Evolutionary conservation across 2,888 invertebrate genomes (phyloP).

Genomic region (Lysandra bellargus): DNA sequence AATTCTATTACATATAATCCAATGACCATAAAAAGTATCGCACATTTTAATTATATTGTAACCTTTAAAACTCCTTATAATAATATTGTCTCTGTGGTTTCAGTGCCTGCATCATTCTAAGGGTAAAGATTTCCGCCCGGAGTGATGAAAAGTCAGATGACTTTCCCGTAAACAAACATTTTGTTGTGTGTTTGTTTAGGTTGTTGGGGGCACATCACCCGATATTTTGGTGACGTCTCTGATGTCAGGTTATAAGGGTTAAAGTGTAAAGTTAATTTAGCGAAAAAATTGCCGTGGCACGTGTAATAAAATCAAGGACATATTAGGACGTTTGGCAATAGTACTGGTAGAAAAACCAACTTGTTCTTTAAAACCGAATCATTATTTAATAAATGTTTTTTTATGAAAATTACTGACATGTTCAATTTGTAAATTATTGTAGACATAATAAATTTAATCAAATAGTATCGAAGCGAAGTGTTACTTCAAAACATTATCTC

Average conservation of each 20-base stretch:
- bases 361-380: too few species aligned
- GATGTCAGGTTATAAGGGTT: background rate
- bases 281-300: background rate
- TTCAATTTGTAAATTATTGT: too few species aligned
- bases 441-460: too few species aligned
- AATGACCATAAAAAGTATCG: too few species aligned
- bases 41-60: background rate
- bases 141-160: slow-evolving; percentile 10
- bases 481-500: too few species aligned
- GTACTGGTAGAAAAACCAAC: too few species aligned
- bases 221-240: slow-evolving; percentile 3
- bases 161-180: background rate
- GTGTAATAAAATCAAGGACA: background rate
- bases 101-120: background rate
- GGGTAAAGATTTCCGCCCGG: background rate
- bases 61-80: background rate
- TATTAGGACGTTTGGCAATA: too few species aligned
- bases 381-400: too few species aligned
- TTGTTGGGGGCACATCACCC: background rate
- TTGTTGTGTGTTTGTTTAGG: background rate
- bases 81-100: background rate
- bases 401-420: too few species aligned
- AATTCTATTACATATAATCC: too few species aligned
- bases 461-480: too few species aligned
- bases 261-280: background rate